Evolutionary conservation across 37 sponge, comb jelly and placozoan species (phyloP).

Genomic region (Oscarella lobularis): DNA sequence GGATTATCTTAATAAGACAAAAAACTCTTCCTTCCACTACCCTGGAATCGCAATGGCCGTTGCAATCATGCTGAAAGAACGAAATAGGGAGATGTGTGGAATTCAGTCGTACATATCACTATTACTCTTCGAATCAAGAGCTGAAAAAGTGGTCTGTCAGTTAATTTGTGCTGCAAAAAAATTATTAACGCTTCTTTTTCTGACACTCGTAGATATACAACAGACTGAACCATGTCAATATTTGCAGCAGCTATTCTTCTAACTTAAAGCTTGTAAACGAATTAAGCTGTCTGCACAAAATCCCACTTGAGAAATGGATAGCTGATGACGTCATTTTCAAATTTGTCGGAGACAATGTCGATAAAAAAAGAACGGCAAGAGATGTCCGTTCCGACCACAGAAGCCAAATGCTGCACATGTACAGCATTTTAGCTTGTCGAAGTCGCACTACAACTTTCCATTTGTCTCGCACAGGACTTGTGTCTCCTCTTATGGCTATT

Average conservation of each 20-base stretch:
- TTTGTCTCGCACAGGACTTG: not conserved
- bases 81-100: constrained; percentile 15
- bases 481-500: not conserved
- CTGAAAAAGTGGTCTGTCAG: too few relatives aligned
- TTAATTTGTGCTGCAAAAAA: too few relatives aligned
- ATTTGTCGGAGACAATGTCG: constrained; percentile 25
- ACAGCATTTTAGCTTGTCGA: constrained; percentile 11
- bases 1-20: constrained; percentile 9
- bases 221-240: not conserved
- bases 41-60: constrained; percentile 20
- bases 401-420: constrained; percentile 3
- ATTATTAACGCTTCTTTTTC: too few relatives aligned
- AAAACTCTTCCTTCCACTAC: not conserved
- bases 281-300: not conserved
- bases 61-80: constrained; percentile 18
- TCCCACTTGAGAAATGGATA: constrained; percentile 12
- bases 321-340: constrained; percentile 9
- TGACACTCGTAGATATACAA: not conserved
- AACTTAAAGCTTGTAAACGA: not conserved
- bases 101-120: too few relatives aligned
- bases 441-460: not conserved
- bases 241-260: not conserved
- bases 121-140: too few relatives aligned
- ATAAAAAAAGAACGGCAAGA: constrained; percentile 7
- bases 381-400: constrained; percentile 18